These are phyloP conservation scores for Pardalotus punctatus DNA, from an alignment of 2,113 vertebrate species.

Conservation along the genomic window DNA sequence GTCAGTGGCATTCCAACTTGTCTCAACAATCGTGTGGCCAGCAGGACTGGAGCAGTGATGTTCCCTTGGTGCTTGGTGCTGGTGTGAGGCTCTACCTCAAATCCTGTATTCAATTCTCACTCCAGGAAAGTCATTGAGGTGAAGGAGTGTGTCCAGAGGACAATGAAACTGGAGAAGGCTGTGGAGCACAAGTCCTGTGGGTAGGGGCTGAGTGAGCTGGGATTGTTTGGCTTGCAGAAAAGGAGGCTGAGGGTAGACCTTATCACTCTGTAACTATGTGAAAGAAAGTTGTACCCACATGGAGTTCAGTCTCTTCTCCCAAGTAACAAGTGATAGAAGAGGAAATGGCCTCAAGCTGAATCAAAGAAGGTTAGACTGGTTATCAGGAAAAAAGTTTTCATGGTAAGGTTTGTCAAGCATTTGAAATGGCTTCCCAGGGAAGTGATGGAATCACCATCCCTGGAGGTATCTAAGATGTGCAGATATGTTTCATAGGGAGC, in stretches of 20 bases:
- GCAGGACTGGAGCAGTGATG: too few relatives aligned
- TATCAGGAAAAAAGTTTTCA: neutral
- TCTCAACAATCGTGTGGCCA: neutral
- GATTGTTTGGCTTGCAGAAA: too few relatives aligned
- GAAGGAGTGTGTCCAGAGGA: neutral
- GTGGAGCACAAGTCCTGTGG: neutral
- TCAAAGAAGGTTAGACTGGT: neutral
- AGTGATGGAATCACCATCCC: neutral
- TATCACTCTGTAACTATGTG: neutral
- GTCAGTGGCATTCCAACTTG: neutral
- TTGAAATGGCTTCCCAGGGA: neutral
- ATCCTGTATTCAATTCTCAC: neutral
- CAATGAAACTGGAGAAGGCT: neutral
- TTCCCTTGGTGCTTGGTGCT: neutral
- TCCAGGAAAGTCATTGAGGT: neutral
- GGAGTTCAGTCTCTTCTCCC: neutral
- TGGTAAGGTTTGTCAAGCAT: neutral
- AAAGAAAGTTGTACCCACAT: neutral
- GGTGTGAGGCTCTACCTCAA: too few relatives aligned
- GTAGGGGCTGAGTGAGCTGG: fast-evolving
- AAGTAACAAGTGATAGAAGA: neutral
- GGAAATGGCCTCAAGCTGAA: neutral
- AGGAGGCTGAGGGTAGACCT: neutral
- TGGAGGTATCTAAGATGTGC: neutral
- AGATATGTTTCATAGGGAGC: too few relatives aligned